Evolutionary conservation across 2,113 vertebrate genomes (phyloP).

Genomic region (Pedetes capensis): DNA sequence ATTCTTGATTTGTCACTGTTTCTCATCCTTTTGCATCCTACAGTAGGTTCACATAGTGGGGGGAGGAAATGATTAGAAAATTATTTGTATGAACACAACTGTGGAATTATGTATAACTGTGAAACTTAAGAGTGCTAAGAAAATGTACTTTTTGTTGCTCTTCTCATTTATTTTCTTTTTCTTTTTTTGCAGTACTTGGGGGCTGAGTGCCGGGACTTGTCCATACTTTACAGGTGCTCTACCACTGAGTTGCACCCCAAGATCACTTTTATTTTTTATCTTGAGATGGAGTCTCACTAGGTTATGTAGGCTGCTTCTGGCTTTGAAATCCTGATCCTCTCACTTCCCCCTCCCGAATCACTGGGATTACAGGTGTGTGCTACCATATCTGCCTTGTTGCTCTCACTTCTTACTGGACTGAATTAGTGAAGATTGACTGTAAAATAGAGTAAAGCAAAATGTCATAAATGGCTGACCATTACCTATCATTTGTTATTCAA

Average conservation of each 20-base stretch:
- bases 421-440: neutral
- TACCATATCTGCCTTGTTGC: too few species aligned
- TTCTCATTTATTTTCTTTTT: neutral
- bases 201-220: too few species aligned
- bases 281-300: too few species aligned
- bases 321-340: too few species aligned
- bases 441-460: slow-evolving; percentile 25
- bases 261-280: too few species aligned
- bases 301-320: too few species aligned
- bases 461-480: neutral
- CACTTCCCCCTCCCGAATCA: too few species aligned
- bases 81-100: neutral
- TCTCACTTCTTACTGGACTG: neutral
- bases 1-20: neutral
- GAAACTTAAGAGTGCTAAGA: neutral
- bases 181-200: too few species aligned
- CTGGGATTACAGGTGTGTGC: too few species aligned
- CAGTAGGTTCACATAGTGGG: fast-evolving
- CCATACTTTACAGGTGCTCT: too few species aligned
- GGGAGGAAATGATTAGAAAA: neutral
- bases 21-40: neutral
- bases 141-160: neutral
- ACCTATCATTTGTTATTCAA: neutral
- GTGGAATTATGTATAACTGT: neutral
- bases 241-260: too few species aligned